A percentile compares a stretch with the other conserved stretches of the same genome.
phyloP scores from a whole-genome alignment of 2,113 vertebrate genomes.

The Turdus rufiventris region DNA sequence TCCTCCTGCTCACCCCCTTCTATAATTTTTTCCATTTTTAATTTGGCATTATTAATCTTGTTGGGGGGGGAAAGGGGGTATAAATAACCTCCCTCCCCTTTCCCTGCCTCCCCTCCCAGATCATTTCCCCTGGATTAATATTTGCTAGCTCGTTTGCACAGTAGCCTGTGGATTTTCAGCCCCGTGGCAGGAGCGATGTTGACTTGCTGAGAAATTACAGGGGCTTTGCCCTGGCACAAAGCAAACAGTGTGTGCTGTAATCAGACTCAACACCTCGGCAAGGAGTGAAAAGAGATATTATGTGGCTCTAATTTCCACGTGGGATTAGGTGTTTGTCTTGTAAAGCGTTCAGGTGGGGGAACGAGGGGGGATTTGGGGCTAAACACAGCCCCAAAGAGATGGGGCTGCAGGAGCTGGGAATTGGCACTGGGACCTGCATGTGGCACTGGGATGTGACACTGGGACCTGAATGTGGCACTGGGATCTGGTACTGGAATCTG shows the following conservation, averaged over 20 bases:
- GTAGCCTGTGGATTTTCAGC: slow-evolving; percentile 49
- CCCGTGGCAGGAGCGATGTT: neutral
- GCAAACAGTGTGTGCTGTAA: slow-evolving; percentile 37
- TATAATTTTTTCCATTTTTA: neutral
- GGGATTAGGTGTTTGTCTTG: slow-evolving; percentile 50
- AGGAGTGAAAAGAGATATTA: slow-evolving; percentile 47
- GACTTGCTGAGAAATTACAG: slow-evolving; percentile 38
- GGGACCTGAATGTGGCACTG: too few species aligned
- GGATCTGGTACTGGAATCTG: too few species aligned
- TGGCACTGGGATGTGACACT: too few species aligned
- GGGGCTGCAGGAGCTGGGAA: neutral
- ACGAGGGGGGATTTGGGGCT: slow-evolving; percentile 26
- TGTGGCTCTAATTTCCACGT: slow-evolving; percentile 14
- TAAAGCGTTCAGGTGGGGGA: slow-evolving; percentile 39
- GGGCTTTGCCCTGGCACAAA: slow-evolving; percentile 41
- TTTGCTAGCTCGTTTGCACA: slow-evolving; percentile 50
- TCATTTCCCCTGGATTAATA: slow-evolving; percentile 34
- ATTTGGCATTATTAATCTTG: neutral
- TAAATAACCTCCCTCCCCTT: slow-evolving; percentile 26
- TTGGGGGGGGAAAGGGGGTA: neutral
- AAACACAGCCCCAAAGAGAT: neutral
- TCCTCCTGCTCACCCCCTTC: neutral
- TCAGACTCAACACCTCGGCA: slow-evolving; percentile 40
- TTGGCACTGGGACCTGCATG: neutral
- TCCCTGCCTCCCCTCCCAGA: slow-evolving; percentile 4